Base-by-base conservation (phyloP, 2,113 vertebrate genomes). In the Malurus cyaneus region DNA sequence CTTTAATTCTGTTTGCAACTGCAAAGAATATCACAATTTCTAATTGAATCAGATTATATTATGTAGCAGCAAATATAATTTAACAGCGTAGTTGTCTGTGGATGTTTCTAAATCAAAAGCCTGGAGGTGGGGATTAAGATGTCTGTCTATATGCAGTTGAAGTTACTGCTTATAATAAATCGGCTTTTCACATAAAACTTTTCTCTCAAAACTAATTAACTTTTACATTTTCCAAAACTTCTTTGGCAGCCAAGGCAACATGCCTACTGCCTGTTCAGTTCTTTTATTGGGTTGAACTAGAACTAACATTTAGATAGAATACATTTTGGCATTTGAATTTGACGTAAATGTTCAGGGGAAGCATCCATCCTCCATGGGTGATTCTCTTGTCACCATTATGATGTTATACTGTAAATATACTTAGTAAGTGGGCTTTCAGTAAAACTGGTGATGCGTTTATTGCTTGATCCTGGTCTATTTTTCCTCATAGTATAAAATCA, bases 241-340 rank as follows among this genome's bases (percentile, higher is more conserved):
- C 44, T n/a, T 87, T 72, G 78, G 54, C 79, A 86, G 47, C 82
- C 90, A 74, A 97, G 93, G 94, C 82, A 95, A 88, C 71, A 57
- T 60, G 44, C 84, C 79, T 92, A 76, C 96, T 97, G 86, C 92
- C 88, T 96, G 71, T 90, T 94, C 60, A 91, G 88, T 92, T 94
- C 82, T 88, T 93, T 95, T 96, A 93, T 77, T 90, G 92, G 56
- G 72, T 91, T 95, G 93, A 92, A 92, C 92, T 91, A 88, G 82
- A 86, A 61, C 77, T 80, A 94, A 44, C 80, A 46, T 91, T 94
- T 96, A 94, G 87, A 81, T 91, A 93, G 91, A 96, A 96, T 91
- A 93, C 84, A 80, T 96, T 96, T 91, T 97, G 98, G 97, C 96
- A 76, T 95, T 96, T 96, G 94, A 96, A 97, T 97, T 95, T 96